A percentile compares a stretch with the other conserved stretches of the same genome.
phyloP scores from a whole-genome alignment of 2,113 vertebrate genomes.

The Cathartes aura region DNA sequence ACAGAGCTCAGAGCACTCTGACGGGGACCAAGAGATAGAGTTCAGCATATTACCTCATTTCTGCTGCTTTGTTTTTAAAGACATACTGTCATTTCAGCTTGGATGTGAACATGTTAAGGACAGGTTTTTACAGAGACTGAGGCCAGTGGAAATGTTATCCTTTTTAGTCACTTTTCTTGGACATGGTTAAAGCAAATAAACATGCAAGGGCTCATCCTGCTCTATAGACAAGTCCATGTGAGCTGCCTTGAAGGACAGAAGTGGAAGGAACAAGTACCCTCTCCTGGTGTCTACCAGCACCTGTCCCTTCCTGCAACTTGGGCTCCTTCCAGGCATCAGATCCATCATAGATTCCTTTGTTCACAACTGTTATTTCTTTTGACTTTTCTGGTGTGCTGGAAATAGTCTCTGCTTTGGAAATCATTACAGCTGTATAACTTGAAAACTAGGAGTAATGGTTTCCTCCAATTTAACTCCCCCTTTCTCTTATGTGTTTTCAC shows the following conservation, averaged over 20 bases:
- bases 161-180: neutral
- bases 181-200: neutral
- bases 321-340: neutral
- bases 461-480: neutral
- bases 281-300: neutral
- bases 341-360: neutral
- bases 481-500: neutral
- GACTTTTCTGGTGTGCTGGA: neutral
- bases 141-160: neutral
- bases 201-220: neutral
- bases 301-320: neutral
- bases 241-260: neutral
- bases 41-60: neutral
- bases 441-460: neutral
- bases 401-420: slow-evolving; percentile 27
- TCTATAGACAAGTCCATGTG: neutral
- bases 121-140: neutral
- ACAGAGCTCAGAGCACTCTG: neutral
- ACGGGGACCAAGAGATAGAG: accelerated
- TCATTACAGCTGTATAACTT: neutral
- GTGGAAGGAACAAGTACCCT: neutral
- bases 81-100: neutral
- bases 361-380: neutral
- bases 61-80: neutral
- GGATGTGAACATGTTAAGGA: neutral